Evolutionary conservation across 2,113 vertebrate genomes (phyloP).

Genomic region (Kobus ellipsiprymnus): DNA sequence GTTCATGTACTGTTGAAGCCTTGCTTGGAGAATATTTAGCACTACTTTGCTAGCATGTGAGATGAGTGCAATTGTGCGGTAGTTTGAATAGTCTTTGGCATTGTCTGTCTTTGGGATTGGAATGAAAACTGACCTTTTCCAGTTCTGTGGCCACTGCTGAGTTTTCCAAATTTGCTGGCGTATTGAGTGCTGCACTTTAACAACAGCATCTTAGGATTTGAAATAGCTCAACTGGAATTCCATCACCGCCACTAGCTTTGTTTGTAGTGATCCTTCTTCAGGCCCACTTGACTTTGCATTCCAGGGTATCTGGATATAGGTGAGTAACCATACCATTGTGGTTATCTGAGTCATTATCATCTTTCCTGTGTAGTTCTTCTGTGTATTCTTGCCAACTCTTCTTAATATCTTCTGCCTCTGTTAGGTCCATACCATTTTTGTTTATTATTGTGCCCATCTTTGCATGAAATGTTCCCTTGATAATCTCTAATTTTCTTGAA

Average conservation of each 20-base stretch:
- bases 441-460: not conserved
- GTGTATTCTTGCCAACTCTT: not conserved
- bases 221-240: not conserved
- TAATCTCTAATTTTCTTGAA: not conserved
- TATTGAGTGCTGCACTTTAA: not conserved
- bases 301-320: not conserved
- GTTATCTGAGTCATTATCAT: not conserved
- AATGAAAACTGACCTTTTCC: not conserved
- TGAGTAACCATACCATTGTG: not conserved
- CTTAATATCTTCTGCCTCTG: not conserved
- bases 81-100: not conserved
- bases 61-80: not conserved
- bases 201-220: not conserved
- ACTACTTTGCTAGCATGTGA: not conserved
- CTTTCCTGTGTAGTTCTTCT: not conserved
- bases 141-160: not conserved
- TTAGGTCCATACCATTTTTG: not conserved
- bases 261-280: not conserved
- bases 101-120: not conserved
- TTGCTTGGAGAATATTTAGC: not conserved
- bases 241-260: not conserved
- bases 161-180: not conserved
- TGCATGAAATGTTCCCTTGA: not conserved
- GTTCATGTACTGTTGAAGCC: not conserved
- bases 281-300: not conserved